A percentile compares a stretch with the other conserved stretches of the same genome.
phyloP scores from a whole-genome alignment of 2,113 vertebrate species.

The Macroglossus sobrinus region DNA sequence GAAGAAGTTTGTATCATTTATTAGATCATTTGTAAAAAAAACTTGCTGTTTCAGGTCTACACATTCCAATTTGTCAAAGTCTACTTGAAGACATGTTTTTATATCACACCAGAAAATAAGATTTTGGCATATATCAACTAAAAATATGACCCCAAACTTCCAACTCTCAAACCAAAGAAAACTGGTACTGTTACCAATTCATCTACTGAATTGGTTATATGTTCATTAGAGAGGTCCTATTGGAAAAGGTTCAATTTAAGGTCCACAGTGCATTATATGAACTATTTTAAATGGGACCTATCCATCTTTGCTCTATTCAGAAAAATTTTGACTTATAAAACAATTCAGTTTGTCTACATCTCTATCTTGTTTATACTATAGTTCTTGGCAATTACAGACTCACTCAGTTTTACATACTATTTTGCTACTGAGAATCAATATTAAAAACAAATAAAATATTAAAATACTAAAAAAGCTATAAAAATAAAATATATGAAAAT shows the following conservation, averaged over 20 bases:
- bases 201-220: background rate
- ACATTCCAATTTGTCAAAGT: background rate
- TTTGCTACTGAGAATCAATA: constrained; percentile 15
- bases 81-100: constrained; percentile 17
- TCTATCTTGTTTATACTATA: background rate
- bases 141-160: constrained; percentile 10
- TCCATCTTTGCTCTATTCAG: background rate
- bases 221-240: background rate
- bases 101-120: background rate
- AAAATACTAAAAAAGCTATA: background rate
- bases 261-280: background rate
- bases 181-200: background rate
- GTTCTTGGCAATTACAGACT: background rate
- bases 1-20: background rate
- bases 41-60: background rate
- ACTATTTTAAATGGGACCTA: background rate
- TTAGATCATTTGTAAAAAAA: background rate
- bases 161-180: constrained; percentile 22
- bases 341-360: background rate
- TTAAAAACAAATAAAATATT: constrained; percentile 24
- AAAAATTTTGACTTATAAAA: background rate
- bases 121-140: constrained; percentile 27
- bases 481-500: background rate
- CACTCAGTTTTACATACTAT: background rate
- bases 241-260: background rate